Evolutionary conservation across 2,888 invertebrate species (phyloP), one percentile per base, ranked within the genome.

Genomic region (Mythimna ferrago): DNA sequence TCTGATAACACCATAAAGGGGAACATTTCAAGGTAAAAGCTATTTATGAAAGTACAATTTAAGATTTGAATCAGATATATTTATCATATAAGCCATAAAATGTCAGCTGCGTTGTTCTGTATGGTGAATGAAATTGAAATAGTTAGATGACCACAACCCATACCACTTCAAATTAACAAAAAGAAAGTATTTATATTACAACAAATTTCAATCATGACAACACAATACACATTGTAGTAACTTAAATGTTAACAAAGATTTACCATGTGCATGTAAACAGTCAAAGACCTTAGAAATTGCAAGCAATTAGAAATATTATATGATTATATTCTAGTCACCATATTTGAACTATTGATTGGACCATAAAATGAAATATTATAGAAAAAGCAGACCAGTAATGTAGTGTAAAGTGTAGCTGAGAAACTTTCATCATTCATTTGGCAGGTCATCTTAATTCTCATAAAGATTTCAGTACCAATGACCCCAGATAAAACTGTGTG

Each of bases 401-500:
- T 21, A 21, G 14, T 69, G 71, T 72, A 60, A 66, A 69, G 64
- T 73, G 26, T 71, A 32, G 61, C 58, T 83, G 44, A 71, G 64
- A 64, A 71, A 81, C 76, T 81, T 81, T 78, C 73, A 73, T 67
- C 69, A 80, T 74, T 71, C 66, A 76, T 62, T 71, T 71, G 60
- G 73, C 61, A 76, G 74, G 76, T 84, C 72, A 75, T 70, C 73
- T 76, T 66, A 66, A 61, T 77, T 77, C 76, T 80, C 66, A 76
- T 73, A 73, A 76, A 76, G 79, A 80, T 76, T 78, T 81, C 73
- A 76, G 79, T 85, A 84, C 71, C 83, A 86, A 82, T 82, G 83
- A 83, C 81, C 82, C 82, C 81, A 89, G 86, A 88, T 81, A 83
- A 79, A 82, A 82, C 67, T 80, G 74, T 81, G 61, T 81, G 78